These are phyloP conservation scores for Pseudomyrmex pallidus DNA, from an alignment of 1,140 invertebrate genomes.

Conservation along the genomic window DNA sequence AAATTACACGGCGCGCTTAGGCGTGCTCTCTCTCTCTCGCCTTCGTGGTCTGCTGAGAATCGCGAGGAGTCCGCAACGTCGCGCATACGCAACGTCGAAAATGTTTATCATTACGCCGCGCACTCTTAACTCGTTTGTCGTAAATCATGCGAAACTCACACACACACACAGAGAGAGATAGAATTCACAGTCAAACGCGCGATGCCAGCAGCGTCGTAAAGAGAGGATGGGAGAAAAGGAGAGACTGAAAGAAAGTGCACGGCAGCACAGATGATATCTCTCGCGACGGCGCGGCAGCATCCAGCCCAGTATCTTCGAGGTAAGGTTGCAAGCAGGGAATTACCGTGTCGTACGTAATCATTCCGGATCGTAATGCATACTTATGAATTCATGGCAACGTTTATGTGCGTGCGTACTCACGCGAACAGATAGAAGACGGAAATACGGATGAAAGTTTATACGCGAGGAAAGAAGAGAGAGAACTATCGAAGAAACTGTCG, in stretches of 20 bases:
- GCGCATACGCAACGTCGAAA: slow-evolving; percentile 57
- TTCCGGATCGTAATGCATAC: slow-evolving; percentile 44
- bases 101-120: slow-evolving; percentile 68
- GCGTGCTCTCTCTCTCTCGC: slow-evolving; percentile 21
- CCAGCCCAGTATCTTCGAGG: slow-evolving; percentile 34
- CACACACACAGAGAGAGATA: neutral
- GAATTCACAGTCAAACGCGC: neutral
- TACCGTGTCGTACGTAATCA: slow-evolving; percentile 51
- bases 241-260: slow-evolving; percentile 65
- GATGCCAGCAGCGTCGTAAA: slow-evolving; percentile 18
- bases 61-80: neutral
- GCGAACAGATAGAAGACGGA: neutral
- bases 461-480: too few relatives aligned
- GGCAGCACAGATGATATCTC: slow-evolving; percentile 29
- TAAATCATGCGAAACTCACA: slow-evolving; percentile 61
- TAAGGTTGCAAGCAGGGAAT: slow-evolving; percentile 30
- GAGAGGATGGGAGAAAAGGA: slow-evolving; percentile 43
- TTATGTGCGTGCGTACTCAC: slow-evolving; percentile 15
- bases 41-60: slow-evolving; percentile 37
- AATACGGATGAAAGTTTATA: slow-evolving; percentile 13
- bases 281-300: too few relatives aligned
- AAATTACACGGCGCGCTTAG: slow-evolving; percentile 60
- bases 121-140: slow-evolving; percentile 63
- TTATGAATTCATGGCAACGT: slow-evolving; percentile 33
- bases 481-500: slow-evolving; percentile 24